phyloP scores from a whole-genome alignment of 37 sponge, comb jelly and placozoan species.

The Beroe forskalii region DNA sequence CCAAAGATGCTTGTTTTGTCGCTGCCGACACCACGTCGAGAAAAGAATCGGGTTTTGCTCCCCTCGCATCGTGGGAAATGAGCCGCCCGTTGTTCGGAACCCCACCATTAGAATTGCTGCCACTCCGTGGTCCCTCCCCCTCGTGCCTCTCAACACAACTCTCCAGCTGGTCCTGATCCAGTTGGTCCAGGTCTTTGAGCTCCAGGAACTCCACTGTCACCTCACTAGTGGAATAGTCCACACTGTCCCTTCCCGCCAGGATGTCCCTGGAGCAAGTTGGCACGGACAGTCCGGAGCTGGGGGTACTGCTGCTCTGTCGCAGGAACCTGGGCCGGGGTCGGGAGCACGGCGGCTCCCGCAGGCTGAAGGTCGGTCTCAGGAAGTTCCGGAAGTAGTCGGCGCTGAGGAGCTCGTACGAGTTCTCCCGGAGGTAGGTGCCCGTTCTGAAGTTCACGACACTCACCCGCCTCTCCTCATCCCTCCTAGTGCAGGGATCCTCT shows the following conservation, averaged over 20 bases:
- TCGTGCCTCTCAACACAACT: background rate
- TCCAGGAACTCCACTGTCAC: background rate
- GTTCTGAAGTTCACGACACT: constrained; percentile 47
- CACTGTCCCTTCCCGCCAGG: background rate
- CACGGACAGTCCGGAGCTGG: background rate
- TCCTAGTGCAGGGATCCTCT: too few relatives aligned
- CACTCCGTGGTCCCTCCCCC: background rate
- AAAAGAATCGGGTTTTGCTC: background rate
- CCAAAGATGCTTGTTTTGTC: background rate
- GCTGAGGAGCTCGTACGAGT: background rate
- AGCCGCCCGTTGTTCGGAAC: background rate
- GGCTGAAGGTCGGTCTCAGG: background rate
- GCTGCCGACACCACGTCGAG: background rate
- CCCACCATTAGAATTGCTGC: background rate
- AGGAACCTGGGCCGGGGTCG: background rate
- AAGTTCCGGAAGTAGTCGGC: constrained; percentile 10
- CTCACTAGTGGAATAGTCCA: background rate
- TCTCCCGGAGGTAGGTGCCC: constrained; percentile 27
- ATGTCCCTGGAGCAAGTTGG: background rate
- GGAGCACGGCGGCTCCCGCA: background rate
- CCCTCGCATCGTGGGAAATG: too few relatives aligned
- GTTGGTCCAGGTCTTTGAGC: background rate
- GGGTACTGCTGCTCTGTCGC: constrained; percentile 19
- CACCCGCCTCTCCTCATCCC: background rate
- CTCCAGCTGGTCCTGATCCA: background rate